Evolutionary conservation across 2,113 vertebrate species (phyloP).

Genomic region (Beaufortia kweichowensis): DNA sequence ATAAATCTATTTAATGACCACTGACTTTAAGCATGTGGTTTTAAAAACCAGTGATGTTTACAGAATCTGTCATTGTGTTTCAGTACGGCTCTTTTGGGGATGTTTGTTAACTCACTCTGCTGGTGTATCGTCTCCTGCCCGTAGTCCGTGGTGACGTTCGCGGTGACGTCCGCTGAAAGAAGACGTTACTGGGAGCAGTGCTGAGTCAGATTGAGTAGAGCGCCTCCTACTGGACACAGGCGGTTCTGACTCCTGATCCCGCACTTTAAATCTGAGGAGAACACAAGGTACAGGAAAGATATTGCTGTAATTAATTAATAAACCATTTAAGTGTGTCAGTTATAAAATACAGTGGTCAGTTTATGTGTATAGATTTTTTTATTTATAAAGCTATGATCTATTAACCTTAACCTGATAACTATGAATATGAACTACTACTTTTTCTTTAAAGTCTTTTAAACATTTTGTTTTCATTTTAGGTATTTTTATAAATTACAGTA

Average conservation of each 20-base stretch:
- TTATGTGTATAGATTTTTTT: not conserved
- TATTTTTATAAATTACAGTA: too few relatives aligned
- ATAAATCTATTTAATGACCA: too few relatives aligned
- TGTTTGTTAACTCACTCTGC: slow-evolving; percentile 64
- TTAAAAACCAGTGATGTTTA: too few relatives aligned
- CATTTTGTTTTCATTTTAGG: too few relatives aligned
- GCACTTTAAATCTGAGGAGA: slow-evolving; percentile 68
- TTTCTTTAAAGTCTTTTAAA: too few relatives aligned
- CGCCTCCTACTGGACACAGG: slow-evolving; percentile 49
- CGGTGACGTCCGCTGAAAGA: slow-evolving; percentile 60
- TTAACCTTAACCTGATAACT: not conserved
- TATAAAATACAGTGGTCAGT: not conserved
- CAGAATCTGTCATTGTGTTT: too few relatives aligned
- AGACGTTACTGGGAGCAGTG: slow-evolving; percentile 70
- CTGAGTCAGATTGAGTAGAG: slow-evolving; percentile 74
- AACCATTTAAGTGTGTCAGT: not conserved
- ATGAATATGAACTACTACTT: too few relatives aligned
- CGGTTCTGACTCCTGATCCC: slow-evolving; percentile 51
- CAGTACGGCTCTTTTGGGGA: too few relatives aligned
- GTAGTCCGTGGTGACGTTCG: slow-evolving; percentile 48
- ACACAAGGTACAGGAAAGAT: not conserved
- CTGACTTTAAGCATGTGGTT: too few relatives aligned
- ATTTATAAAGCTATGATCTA: not conserved
- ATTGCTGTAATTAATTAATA: not conserved
- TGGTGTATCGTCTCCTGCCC: slow-evolving; percentile 53